phyloP scores from a whole-genome alignment of 2,888 invertebrate genomes.

The Diplazon laetatorius region DNA sequence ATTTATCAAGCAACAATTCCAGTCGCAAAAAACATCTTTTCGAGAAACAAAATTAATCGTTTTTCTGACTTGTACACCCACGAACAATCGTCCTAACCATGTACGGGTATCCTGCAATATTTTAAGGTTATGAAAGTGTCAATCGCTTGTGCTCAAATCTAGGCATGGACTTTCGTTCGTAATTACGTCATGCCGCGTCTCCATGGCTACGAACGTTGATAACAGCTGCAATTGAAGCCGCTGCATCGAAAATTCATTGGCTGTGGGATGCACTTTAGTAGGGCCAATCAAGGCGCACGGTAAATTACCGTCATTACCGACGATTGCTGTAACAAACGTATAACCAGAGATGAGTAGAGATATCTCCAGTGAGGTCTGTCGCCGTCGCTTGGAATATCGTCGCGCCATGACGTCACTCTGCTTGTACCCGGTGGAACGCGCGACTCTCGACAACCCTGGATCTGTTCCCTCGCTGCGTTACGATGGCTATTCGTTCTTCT shows the following conservation, averaged over 20 bases:
- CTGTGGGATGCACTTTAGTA: not conserved
- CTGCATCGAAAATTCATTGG: constrained; percentile 11
- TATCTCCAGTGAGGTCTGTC: too few relatives aligned
- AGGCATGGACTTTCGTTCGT: not conserved
- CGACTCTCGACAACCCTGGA: too few relatives aligned
- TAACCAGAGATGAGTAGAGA: too few relatives aligned
- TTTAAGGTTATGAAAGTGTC: constrained; percentile 49
- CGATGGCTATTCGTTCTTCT: too few relatives aligned
- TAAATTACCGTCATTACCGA: too few relatives aligned
- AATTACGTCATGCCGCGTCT: constrained; percentile 18
- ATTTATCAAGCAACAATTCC: constrained; percentile 19
- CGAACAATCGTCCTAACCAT: constrained; percentile 45
- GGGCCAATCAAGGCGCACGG: not conserved
- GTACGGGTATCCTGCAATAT: constrained; percentile 38
- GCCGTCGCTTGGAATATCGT: too few relatives aligned
- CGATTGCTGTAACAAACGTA: too few relatives aligned
- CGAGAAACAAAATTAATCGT: not conserved
- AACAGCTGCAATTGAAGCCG: not conserved
- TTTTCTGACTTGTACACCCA: constrained; percentile 32
- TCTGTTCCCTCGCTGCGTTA: too few relatives aligned
- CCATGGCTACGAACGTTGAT: constrained; percentile 4
- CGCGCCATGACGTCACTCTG: too few relatives aligned
- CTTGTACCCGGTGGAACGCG: too few relatives aligned
- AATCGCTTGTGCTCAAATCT: not conserved
- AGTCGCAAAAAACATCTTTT: not conserved